Evolutionary conservation across 2,113 vertebrate genomes (phyloP).

Genomic region (Cynoglossus semilaevis): DNA sequence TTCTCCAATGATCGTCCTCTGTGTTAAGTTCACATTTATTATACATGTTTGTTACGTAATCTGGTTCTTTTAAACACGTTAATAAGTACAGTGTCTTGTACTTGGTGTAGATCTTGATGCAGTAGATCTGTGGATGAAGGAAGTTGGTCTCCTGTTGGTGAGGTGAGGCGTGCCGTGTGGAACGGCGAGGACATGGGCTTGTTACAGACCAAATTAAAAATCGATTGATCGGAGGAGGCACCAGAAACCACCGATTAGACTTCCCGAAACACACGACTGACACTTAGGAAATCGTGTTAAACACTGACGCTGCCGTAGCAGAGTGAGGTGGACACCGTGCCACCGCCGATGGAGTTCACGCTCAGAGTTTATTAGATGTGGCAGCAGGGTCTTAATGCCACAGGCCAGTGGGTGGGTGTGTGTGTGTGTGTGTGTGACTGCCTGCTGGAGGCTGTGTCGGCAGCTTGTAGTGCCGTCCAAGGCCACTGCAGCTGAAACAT

Average conservation of each 20-base stretch:
- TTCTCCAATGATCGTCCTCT: no score
- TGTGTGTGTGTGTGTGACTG: conserved; percentile 27
- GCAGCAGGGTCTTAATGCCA: conserved; percentile 70
- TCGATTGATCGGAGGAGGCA: conserved; percentile 17
- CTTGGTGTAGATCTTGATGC: no score
- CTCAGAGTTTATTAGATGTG: conserved; percentile 70
- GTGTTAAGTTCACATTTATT: no score
- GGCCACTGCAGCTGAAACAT: conserved; percentile 44
- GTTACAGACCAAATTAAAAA: conserved; percentile 16
- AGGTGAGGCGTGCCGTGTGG: conserved; percentile 20
- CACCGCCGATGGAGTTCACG: conserved; percentile 62
- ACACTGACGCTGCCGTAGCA: conserved; percentile 57
- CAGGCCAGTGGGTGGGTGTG: conserved; percentile 25
- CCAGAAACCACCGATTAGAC: conserved; percentile 52
- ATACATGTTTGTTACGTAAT: no score
- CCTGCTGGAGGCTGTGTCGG: conserved; percentile 54
- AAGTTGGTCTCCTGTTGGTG: no score
- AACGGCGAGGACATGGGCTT: not conserved
- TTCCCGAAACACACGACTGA: conserved; percentile 41
- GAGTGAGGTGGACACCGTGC: conserved; percentile 62
- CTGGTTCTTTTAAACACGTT: no score
- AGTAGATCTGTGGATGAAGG: no score
- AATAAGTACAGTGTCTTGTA: no score
- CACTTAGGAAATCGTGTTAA: conserved; percentile 56
- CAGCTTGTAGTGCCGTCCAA: conserved; percentile 36